A percentile compares a stretch with the other conserved stretches of the same genome.
Conservation (phyloP, 2,888 invertebrate genomes). For the Eilema sororculum region DNA sequence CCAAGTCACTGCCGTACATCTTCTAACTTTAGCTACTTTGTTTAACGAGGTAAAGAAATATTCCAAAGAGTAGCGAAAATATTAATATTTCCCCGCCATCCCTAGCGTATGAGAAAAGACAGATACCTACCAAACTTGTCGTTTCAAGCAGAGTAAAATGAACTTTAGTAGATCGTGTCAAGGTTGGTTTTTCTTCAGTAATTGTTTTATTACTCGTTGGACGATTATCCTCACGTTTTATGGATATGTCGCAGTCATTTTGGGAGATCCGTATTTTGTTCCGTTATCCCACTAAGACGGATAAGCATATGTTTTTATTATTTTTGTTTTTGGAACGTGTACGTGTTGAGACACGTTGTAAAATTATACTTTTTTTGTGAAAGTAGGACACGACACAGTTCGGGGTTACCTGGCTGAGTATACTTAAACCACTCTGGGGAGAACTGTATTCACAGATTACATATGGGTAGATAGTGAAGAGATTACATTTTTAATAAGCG, state of each 20-base stretch:
- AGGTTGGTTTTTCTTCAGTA: constrained; percentile 26
- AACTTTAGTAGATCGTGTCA: constrained; percentile 16
- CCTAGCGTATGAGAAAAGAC: constrained; percentile 49
- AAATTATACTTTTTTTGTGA: constrained; percentile 2
- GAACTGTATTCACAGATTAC: background rate
- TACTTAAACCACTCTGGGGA: background rate
- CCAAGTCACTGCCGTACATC: constrained; percentile 20
- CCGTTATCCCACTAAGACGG: constrained; percentile 45
- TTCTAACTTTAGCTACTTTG: constrained; percentile 35
- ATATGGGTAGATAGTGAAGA: too few species aligned
- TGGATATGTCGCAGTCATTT: constrained; percentile 52
- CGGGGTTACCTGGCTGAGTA: background rate
- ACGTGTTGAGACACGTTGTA: background rate
- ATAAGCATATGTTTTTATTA: constrained; percentile 29
- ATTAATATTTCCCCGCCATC: constrained; percentile 45
- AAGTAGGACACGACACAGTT: background rate
- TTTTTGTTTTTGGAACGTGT: constrained; percentile 13
- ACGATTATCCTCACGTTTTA: constrained; percentile 54
- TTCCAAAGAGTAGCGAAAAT: constrained; percentile 37
- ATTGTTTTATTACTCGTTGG: constrained; percentile 37
- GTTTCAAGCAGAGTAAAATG: constrained; percentile 26
- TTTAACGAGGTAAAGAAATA: constrained; percentile 34
- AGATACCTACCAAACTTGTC: constrained; percentile 37
- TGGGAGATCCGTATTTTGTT: constrained; percentile 54
- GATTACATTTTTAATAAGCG: too few species aligned